phyloP scores from a whole-genome alignment of 2,113 vertebrate genomes.

The Otocyon megalotis region DNA sequence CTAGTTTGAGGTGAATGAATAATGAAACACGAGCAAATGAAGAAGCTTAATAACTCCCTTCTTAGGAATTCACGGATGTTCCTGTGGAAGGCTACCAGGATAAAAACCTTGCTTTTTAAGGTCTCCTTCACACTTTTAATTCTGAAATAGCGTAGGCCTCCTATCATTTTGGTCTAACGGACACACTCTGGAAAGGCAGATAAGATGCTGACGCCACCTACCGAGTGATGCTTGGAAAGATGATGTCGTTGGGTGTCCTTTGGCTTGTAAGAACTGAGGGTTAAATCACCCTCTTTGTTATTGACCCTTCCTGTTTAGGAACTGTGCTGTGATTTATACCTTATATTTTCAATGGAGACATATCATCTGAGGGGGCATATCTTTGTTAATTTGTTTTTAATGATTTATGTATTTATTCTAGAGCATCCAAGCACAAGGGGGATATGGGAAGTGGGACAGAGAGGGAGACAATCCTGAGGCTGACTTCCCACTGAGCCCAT shows the following conservation, averaged over 20 bases:
- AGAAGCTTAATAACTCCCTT: background rate
- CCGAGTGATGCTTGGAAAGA: background rate
- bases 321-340: background rate
- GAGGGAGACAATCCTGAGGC: too few species aligned
- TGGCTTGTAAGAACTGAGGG: background rate
- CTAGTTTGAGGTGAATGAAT: conserved; percentile 48
- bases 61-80: conserved; percentile 6
- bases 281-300: background rate
- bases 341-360: background rate
- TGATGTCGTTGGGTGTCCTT: background rate
- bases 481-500: background rate
- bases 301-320: background rate
- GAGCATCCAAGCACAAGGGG: too few species aligned
- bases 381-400: background rate
- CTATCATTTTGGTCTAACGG: background rate
- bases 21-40: conserved; percentile 40
- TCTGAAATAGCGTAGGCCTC: background rate
- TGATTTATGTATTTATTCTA: background rate
- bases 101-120: background rate
- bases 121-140: background rate
- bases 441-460: too few species aligned
- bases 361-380: background rate
- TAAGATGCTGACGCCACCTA: background rate
- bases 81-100: background rate
- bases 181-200: background rate